phyloP scores from a whole-genome alignment of 2,113 vertebrate genomes.

The Pristiophorus japonicus region DNA sequence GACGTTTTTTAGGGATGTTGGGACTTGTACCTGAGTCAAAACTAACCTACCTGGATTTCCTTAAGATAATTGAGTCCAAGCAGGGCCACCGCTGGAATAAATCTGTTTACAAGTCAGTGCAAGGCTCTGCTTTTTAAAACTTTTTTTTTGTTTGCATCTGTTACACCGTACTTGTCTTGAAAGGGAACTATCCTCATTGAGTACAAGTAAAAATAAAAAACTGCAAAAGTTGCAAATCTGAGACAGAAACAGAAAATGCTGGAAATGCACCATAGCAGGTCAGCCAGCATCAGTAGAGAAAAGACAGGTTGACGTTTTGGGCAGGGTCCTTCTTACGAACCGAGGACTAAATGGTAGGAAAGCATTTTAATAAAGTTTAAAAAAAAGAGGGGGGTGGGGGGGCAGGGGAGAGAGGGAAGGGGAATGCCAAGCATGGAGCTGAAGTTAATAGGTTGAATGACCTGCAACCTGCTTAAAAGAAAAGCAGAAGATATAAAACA shows the following conservation, averaged over 20 bases:
- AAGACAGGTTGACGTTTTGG: not conserved
- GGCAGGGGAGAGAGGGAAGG: not conserved
- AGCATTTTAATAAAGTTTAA: not conserved
- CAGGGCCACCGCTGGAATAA: constrained; percentile 14
- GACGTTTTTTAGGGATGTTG: constrained; percentile 50
- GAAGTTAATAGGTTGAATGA: not conserved
- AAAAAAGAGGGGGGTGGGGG: not conserved
- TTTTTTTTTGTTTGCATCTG: not conserved
- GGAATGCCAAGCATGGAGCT: not conserved
- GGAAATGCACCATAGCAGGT: not conserved
- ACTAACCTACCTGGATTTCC: constrained; percentile 55
- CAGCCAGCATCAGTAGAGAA: not conserved
- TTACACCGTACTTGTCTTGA: not conserved
- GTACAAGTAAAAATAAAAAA: not conserved
- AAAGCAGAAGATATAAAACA: not conserved
- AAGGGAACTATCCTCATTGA: not conserved
- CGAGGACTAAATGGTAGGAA: not conserved
- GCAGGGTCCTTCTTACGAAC: not conserved
- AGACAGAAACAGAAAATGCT: not conserved
- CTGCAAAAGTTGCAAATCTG: not conserved
- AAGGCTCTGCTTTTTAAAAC: not conserved
- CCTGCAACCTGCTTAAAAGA: not conserved
- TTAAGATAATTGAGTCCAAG: constrained; percentile 40
- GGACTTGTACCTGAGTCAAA: constrained; percentile 48
- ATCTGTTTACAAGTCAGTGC: constrained; percentile 41